Percentiles rank a stretch among this genome's conserved stretches.
Conservation (phyloP, 2,797 vertebrate species). For the Xiphorhynchus erythropygius region DNA sequence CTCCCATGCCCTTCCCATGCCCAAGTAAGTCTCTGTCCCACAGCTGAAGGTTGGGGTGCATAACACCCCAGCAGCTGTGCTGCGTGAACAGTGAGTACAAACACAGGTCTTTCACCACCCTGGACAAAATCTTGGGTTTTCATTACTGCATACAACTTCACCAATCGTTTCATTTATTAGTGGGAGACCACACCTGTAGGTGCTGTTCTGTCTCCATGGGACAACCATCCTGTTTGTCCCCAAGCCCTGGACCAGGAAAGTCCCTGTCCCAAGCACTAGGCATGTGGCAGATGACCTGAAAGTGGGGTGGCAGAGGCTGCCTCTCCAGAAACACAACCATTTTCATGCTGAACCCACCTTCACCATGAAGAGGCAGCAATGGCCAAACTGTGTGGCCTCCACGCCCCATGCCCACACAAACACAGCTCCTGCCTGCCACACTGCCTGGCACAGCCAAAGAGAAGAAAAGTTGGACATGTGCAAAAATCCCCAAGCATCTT, state of each 20-base stretch:
- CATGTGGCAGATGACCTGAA: rapidly evolving
- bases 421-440: not conserved
- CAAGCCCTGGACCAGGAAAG: not conserved
- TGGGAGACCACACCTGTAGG: not conserved
- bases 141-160: not conserved
- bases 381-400: rapidly evolving
- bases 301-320: not conserved
- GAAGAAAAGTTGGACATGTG: not conserved
- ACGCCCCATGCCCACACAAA: not conserved
- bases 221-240: not conserved
- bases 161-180: not conserved
- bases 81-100: not conserved
- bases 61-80: not conserved
- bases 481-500: not conserved
- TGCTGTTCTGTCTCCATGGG: not conserved
- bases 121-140: not conserved
- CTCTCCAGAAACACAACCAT: not conserved
- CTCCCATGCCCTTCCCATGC: not conserved
- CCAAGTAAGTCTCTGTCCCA: not conserved
- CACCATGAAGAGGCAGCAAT: not conserved
- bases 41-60: rapidly evolving
- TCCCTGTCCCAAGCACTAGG: not conserved
- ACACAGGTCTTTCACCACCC: not conserved
- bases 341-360: not conserved
- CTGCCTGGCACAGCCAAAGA: not conserved